These are phyloP conservation scores for Hydrophis major DNA, from an alignment of 2,797 vertebrate species.

Conservation along the genomic window DNA sequence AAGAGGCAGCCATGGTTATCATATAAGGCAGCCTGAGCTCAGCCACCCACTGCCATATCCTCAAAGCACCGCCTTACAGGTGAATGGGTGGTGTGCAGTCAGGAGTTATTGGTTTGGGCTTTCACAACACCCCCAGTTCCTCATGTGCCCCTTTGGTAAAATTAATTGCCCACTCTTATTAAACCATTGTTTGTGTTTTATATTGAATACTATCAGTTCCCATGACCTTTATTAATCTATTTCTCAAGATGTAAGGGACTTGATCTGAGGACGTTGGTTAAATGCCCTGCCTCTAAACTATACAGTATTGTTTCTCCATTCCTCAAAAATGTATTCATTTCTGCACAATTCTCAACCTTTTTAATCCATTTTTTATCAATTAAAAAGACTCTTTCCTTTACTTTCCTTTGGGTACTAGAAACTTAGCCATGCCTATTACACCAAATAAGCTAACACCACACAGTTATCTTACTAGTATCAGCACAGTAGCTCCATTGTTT, in stretches of 20 bases:
- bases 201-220: neutral
- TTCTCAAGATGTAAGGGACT: neutral
- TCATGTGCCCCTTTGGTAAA: neutral
- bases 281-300: neutral
- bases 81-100: neutral
- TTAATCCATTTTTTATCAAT: neutral
- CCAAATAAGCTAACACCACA: neutral
- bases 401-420: neutral
- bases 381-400: neutral
- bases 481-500: constrained; percentile 18
- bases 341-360: neutral
- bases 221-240: neutral
- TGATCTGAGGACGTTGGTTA: neutral
- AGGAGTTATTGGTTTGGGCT: neutral
- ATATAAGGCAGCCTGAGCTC: neutral
- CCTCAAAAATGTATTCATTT: neutral
- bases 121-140: neutral
- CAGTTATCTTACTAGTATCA: neutral
- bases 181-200: neutral
- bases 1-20: neutral
- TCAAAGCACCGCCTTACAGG: neutral
- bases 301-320: neutral
- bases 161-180: neutral
- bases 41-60: neutral
- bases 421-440: neutral